Evolutionary conservation across 1,140 invertebrate species (phyloP), one percentile per base, ranked within the genome.

Genomic region (Centruroides vittatus): DNA sequence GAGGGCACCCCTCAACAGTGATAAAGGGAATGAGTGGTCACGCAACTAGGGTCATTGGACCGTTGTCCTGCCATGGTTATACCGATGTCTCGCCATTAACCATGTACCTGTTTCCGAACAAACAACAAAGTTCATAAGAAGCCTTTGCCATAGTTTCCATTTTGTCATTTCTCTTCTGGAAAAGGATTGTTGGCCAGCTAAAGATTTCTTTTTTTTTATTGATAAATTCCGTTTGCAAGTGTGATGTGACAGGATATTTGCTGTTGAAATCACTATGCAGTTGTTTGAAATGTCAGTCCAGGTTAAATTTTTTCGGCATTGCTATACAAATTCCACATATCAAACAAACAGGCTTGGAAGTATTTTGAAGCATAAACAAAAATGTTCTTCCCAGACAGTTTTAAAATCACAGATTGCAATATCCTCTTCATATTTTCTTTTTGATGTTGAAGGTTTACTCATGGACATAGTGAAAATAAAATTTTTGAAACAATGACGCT

Each of bases 61-160:
- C n/a, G n/a, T n/a, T n/a, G n/a, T n/a, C n/a, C n/a, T n/a, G n/a
- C n/a, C n/a, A n/a, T n/a, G n/a, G n/a, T n/a, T n/a, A n/a, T n/a
- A n/a, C n/a, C n/a, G n/a, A n/a, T n/a, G n/a, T n/a, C n/a, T n/a
- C n/a, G n/a, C n/a, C n/a, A n/a, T n/a, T n/a, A n/a, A n/a, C n/a
- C n/a, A n/a, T n/a, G n/a, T n/a, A n/a, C n/a, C n/a, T n/a, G n/a
- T n/a, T n/a, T n/a, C n/a, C n/a, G n/a, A n/a, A n/a, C n/a, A n/a
- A n/a, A n/a, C n/a, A n/a, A 57, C 35, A 57, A 57, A 57, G 41
- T 47, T 57, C 36, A 57, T 57, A 57, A 57, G 35, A 57, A 57
- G 36, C 46, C 35, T 57, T 57, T 36, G 11, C 5, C 5, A 57
- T 57, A 57, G 3, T 47, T 57, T 57, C 46, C 41, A 57, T 57